Conservation (phyloP, 2,888 invertebrate species). For the Dilophus febrilis region DNA sequence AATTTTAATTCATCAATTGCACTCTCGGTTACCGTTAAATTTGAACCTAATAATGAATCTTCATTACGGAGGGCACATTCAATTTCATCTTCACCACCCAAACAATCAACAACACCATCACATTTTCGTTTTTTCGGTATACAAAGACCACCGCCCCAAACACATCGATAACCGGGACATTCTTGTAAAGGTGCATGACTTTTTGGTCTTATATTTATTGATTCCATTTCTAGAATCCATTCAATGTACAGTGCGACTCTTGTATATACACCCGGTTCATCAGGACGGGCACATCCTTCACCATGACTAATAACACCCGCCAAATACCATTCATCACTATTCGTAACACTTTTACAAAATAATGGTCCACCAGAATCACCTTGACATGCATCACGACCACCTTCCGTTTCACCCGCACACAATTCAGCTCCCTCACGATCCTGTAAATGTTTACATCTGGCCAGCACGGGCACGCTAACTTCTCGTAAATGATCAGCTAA, state of each 20-base stretch:
- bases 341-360: conserved; percentile 53
- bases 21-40: too few species aligned
- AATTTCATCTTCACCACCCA: conserved; percentile 65
- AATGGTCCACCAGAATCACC: conserved; percentile 63
- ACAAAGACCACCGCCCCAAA: conserved; percentile 47
- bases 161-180: conserved; percentile 60
- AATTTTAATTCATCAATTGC: too few species aligned
- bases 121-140: conserved; percentile 43
- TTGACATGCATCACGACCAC: conserved; percentile 70
- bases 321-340: conserved; percentile 55
- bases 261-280: conserved; percentile 71
- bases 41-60: conserved; percentile 1
- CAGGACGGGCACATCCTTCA: conserved; percentile 63
- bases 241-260: conserved; percentile 54
- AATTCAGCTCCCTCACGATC: conserved; percentile 52
- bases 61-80: conserved; percentile 33
- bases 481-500: conserved; percentile 66
- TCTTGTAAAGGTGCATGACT: conserved; percentile 35
- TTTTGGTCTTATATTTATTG: conserved; percentile 27
- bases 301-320: conserved; percentile 78
- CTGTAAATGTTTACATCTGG: conserved; percentile 42
- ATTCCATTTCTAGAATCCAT: conserved; percentile 45
- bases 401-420: conserved; percentile 57
- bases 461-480: conserved; percentile 57
- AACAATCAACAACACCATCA: conserved; percentile 55